phyloP scores from a whole-genome alignment of 2,113 vertebrate genomes.

The Taxidea taxus region DNA sequence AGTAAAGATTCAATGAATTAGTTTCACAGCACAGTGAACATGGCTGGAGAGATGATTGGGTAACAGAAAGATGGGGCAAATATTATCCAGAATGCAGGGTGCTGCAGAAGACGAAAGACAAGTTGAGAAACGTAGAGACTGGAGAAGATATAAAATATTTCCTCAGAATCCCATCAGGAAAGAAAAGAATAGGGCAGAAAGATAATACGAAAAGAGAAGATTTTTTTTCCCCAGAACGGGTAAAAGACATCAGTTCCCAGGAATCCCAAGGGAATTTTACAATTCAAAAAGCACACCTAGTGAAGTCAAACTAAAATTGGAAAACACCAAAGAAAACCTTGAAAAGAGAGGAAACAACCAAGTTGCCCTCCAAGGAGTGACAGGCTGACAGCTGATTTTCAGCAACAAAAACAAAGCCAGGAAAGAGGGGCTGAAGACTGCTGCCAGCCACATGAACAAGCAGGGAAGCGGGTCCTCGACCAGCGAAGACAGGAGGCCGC shows the following conservation, averaged over 20 bases:
- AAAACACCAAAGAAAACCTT: background rate
- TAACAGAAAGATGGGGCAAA: background rate
- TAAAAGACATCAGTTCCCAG: background rate
- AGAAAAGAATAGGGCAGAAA: background rate
- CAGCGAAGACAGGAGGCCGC: no score
- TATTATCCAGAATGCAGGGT: background rate
- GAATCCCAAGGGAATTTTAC: background rate
- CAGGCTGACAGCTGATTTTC: background rate
- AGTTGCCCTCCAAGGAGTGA: background rate
- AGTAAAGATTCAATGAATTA: background rate
- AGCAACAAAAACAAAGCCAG: background rate
- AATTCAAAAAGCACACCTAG: background rate
- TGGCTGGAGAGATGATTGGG: background rate
- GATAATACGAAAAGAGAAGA: background rate
- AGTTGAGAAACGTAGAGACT: background rate
- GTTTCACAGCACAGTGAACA: background rate
- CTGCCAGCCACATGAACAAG: accelerated
- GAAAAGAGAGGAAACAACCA: background rate
- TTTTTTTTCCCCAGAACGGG: background rate
- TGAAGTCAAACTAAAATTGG: background rate
- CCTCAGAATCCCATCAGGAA: background rate
- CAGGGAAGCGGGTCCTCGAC: background rate
- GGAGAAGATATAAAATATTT: background rate
- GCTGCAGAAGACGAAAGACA: background rate
- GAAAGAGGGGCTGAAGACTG: background rate